Base-by-base conservation (phyloP, 2,888 invertebrate species). In the Shargacucullia verbasci region DNA sequence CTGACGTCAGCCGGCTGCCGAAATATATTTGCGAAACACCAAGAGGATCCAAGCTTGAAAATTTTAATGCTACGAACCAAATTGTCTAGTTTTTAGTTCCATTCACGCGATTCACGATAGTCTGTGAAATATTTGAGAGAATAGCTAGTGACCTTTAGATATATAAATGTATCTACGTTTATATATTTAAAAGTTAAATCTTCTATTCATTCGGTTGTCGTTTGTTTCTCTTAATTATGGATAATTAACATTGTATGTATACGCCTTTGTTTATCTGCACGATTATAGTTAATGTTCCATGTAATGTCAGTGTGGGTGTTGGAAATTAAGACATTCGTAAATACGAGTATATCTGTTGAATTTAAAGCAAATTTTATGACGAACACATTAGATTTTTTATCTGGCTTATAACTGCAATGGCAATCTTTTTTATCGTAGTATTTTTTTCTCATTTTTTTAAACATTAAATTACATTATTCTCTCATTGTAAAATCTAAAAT, bases 191-290 rank as follows among this genome's bases (percentile, higher is more conserved):
- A 13, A 29, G 12, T 12, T 7, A 12, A 34, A 34, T 6, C 7
- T 15, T 38, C 15, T 14, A 14, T 37, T 14, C 37, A 10, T 39
- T n/a, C 25, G n/a, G 11, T 25, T 20, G 27, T 12, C 37, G 11
- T 48, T 38, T 39, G 20, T 47, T 10, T 44, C 5, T 49, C 35
- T 50, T 55, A 43, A 69, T 69, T 45, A 34, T 56, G 13, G 15
- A 29, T 44, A 33, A 50, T 62, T 56, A 41, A 12, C 52, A 41
- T 63, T 63, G 44, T 44, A 34, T 63, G 44, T 44, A 34, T 54
- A 66, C 44, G 45, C 39, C 25, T 54, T 71, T 56, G 38, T 71
- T 69, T 55, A 67, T 54, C 25, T 53, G 27, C 25, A 33, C 52
- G 6, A 20, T 49, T 43, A 61, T 14, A 44, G 52, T 66, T 53